phyloP scores from a whole-genome alignment of 2,113 vertebrate species.

The Trinectes maculatus region DNA sequence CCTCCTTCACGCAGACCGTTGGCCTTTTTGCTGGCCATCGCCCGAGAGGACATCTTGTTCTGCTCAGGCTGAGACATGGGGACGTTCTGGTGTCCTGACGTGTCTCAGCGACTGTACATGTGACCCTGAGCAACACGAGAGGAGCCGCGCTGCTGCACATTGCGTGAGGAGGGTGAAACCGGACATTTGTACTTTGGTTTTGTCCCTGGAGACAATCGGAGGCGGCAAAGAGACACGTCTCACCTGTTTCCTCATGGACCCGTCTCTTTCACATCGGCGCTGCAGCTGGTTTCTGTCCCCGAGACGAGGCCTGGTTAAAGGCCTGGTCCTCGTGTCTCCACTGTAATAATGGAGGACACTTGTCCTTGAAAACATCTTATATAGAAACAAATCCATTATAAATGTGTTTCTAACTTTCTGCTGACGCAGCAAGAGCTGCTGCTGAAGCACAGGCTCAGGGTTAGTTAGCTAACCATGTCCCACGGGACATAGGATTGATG shows the following conservation, averaged over 20 bases:
- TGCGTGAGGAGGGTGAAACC: background rate
- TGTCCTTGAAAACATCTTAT: no score
- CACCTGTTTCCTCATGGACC: slow-evolving; percentile 73
- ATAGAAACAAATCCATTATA: no score
- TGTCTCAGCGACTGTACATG: slow-evolving; percentile 48
- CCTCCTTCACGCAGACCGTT: slow-evolving; percentile 16
- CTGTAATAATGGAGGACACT: background rate
- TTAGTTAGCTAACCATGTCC: no score
- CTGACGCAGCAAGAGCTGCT: no score
- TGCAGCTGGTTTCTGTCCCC: slow-evolving; percentile 69
- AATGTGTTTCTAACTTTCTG: no score
- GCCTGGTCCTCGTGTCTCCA: slow-evolving; percentile 6
- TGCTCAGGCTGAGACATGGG: slow-evolving; percentile 47
- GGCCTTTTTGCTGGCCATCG: slow-evolving; percentile 34
- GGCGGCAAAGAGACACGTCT: slow-evolving; percentile 61
- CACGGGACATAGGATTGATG: no score
- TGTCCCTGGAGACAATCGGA: slow-evolving; percentile 31
- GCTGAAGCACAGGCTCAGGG: no score
- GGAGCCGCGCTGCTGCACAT: no score
- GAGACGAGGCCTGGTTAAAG: slow-evolving; percentile 62
- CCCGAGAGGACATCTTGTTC: slow-evolving; percentile 62
- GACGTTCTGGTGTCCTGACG: slow-evolving; percentile 31
- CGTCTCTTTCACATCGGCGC: slow-evolving; percentile 52
- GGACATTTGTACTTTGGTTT: slow-evolving; percentile 26
- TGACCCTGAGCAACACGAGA: slow-evolving; percentile 17